Evolutionary conservation across 2,888 invertebrate genomes (phyloP), one percentile per base, ranked within the genome.

Genomic region (Nemapogon koenigi): DNA sequence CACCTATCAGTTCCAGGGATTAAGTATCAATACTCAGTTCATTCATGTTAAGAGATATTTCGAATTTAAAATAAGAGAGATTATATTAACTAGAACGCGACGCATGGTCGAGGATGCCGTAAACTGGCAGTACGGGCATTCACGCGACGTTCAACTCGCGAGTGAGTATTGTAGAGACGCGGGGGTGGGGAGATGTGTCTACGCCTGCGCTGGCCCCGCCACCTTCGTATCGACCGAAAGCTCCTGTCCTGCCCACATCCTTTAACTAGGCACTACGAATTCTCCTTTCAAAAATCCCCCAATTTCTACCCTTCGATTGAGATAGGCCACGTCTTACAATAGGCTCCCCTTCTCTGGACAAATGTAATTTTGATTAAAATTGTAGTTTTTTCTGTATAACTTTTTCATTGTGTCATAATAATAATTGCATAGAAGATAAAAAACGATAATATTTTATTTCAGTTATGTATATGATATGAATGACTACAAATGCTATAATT

Each of bases 141-240:
- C 73, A 66, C 71, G 57, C 75, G 75, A 53, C 73, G 72, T 72
- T 63, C 57, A 65, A 67, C 62, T 68, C 70, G 76, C 78, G 75
- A 75, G 75, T 78, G n/a, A n/a, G n/a, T n/a, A n/a, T n/a, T n/a
- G n/a, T n/a, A n/a, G 47, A 56, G 57, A 51, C 41, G 32, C 35
- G 41, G 44, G 46, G 46, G 43, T 48, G 44, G 49, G 48, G 44
- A 48, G 49, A 59, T 62, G 61, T 22, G 58, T 59, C 62, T 69
- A 66, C 72, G 67, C 72, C 67, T 67, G 69, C 67, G 72, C 67
- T 49, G 63, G 49, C 62, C 63, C 64, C 68, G 59, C 73, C 69
- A 73, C 71, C 73, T 71, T 6, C 62, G 75, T 78, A 78, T 78
- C 75, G 76, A 78, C 76, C 76, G 72, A 75, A 71, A 69, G 70